phyloP scores from a whole-genome alignment of 2,888 invertebrate species.

The Camptogramma bilineatum region DNA sequence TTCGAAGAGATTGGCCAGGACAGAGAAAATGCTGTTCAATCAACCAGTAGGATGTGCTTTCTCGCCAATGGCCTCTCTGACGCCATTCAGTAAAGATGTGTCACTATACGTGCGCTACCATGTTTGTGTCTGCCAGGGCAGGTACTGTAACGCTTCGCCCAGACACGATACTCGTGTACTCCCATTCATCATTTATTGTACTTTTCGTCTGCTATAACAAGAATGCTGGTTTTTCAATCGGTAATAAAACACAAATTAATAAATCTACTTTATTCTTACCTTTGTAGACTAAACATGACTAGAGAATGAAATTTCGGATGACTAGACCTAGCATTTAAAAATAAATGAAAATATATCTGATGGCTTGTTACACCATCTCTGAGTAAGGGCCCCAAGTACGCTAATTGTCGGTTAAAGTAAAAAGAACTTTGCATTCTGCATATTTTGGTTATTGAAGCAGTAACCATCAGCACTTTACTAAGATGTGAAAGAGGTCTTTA shows the following conservation, averaged over 20 bases:
- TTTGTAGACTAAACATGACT: neutral
- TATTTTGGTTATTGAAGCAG: no score
- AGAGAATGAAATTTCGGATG: neutral
- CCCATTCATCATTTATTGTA: constrained; percentile 4
- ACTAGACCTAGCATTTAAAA: neutral
- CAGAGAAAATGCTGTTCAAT: constrained; percentile 49
- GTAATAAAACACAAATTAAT: constrained; percentile 6
- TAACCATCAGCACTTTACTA: no score
- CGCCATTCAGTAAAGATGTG: constrained; percentile 59
- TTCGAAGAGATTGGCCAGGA: constrained; percentile 43
- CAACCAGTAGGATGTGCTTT: constrained; percentile 53
- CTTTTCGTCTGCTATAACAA: neutral
- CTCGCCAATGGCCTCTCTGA: constrained; percentile 61
- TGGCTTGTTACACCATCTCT: no score
- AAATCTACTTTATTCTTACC: constrained; percentile 25
- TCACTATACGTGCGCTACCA: constrained; percentile 63
- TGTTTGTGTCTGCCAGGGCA: constrained; percentile 61
- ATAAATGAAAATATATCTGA: no score
- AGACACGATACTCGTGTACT: neutral
- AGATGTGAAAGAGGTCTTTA: neutral
- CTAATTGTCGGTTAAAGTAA: no score
- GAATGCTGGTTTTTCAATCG: neutral
- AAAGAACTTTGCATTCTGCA: no score
- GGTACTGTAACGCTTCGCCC: constrained; percentile 56
- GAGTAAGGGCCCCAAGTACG: no score